Evolutionary conservation across 2,797 vertebrate species (phyloP).

Genomic region (Acrossocheilus fasciatus): DNA sequence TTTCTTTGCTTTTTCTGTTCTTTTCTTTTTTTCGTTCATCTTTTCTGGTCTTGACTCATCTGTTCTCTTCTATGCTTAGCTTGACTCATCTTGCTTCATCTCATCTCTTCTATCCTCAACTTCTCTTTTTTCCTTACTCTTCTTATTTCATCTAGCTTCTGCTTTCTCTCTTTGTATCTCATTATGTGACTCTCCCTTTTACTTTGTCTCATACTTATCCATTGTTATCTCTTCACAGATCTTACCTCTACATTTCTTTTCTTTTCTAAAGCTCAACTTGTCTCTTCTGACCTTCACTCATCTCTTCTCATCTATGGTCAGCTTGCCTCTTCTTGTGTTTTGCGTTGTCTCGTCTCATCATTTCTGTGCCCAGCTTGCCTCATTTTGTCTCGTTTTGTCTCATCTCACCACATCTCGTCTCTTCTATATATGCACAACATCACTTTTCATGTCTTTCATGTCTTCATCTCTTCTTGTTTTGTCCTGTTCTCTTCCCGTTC

Average conservation of each 20-base stretch:
- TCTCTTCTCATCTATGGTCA: neutral
- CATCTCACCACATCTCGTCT: neutral
- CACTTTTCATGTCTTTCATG: neutral
- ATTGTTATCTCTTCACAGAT: too few relatives aligned
- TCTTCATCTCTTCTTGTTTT: neutral
- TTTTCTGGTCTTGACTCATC: neutral
- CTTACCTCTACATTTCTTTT: neutral
- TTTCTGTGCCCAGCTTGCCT: neutral
- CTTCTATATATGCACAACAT: neutral
- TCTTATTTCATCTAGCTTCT: neutral
- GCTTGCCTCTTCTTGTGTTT: neutral
- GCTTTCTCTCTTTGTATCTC: neutral
- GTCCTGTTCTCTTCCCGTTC: neutral
- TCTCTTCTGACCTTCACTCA: neutral
- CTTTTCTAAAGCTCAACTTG: neutral
- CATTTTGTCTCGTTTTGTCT: neutral
- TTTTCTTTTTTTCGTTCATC: neutral
- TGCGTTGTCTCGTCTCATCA: neutral
- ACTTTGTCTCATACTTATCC: too few relatives aligned
- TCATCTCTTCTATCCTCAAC: neutral
- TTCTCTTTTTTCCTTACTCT: neutral
- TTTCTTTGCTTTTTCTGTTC: neutral
- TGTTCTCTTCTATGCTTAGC: neutral
- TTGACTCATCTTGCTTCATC: neutral
- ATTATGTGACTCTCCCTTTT: neutral